Evolutionary conservation across 2,888 invertebrate genomes (phyloP).

Genomic region (Erebia epiphron): DNA sequence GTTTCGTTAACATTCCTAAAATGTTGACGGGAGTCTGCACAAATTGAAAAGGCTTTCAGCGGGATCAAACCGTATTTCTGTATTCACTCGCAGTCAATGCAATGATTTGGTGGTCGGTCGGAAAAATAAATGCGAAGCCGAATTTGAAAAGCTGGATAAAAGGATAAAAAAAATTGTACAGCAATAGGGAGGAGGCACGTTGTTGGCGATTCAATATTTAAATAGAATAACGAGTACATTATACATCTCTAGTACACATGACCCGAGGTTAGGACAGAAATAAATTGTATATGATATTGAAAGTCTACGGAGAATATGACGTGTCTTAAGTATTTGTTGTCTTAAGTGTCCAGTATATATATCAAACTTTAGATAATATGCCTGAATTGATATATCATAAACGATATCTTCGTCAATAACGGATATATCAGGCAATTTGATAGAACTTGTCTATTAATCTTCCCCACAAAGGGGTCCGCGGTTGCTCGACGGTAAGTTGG

Average conservation of each 20-base stretch:
- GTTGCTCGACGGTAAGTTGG: conserved; percentile 44
- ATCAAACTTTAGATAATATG: too few relatives aligned
- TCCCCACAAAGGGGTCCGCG: conserved; percentile 25
- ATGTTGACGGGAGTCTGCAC: conserved; percentile 34
- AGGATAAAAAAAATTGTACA: background rate
- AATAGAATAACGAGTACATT: too few relatives aligned
- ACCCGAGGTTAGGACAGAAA: too few relatives aligned
- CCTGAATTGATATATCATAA: background rate
- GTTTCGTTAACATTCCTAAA: conserved; percentile 42
- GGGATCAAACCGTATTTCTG: conserved; percentile 32
- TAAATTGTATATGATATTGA: too few relatives aligned
- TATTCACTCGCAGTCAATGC: conserved; percentile 37
- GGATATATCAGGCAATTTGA: conserved; percentile 25
- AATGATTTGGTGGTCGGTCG: conserved; percentile 35
- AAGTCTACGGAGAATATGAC: too few relatives aligned
- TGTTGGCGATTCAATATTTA: background rate
- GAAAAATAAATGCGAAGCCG: conserved; percentile 33
- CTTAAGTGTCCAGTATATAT: too few relatives aligned
- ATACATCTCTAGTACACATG: too few relatives aligned
- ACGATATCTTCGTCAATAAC: conserved; percentile 19
- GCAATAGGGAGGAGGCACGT: conserved; percentile 7
- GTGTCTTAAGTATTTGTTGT: too few relatives aligned
- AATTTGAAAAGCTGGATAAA: conserved; percentile 20
- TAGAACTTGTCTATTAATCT: conserved; percentile 36
- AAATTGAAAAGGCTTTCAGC: conserved; percentile 41